phyloP scores from a whole-genome alignment of 2,888 invertebrate genomes.

The Erebia ligea region DNA sequence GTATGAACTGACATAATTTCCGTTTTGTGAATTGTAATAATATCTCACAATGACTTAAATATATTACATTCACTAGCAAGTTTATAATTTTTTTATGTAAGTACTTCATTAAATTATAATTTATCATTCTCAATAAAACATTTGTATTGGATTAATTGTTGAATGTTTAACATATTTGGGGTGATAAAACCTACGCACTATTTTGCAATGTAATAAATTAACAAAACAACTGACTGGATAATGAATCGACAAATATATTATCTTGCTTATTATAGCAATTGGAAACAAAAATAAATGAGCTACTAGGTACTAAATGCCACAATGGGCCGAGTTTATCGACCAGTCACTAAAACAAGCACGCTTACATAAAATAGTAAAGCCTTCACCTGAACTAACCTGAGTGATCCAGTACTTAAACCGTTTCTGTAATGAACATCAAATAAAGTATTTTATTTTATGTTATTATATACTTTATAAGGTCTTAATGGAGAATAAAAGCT shows the following conservation, averaged over 20 bases:
- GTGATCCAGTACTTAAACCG: not conserved
- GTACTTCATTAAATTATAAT: conserved; percentile 10
- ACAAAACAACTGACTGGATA: conserved; percentile 30
- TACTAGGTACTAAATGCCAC: not conserved
- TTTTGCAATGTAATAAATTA: conserved; percentile 27
- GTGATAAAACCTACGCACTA: conserved; percentile 10
- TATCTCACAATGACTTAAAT: not conserved
- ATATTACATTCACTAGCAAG: not conserved
- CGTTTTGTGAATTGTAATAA: not conserved
- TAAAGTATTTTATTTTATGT: not conserved
- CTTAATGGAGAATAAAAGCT: too few species aligned
- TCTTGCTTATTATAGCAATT: not conserved
- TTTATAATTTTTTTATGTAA: not conserved
- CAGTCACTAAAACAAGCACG: not conserved
- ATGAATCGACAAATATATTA: not conserved
- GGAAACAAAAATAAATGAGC: conserved; percentile 2
- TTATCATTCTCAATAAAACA: conserved; percentile 18
- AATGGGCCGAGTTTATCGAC: not conserved
- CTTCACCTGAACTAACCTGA: conserved; percentile 3
- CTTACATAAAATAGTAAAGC: conserved; percentile 8
- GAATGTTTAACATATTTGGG: conserved; percentile 9
- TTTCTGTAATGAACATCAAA: not conserved
- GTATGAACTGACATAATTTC: too few species aligned
- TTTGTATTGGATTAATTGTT: conserved; percentile 7
- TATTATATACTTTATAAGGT: too few species aligned